Evolutionary conservation across 1,140 invertebrate genomes (phyloP).

Genomic region (Meloidogyne exigua): DNA sequence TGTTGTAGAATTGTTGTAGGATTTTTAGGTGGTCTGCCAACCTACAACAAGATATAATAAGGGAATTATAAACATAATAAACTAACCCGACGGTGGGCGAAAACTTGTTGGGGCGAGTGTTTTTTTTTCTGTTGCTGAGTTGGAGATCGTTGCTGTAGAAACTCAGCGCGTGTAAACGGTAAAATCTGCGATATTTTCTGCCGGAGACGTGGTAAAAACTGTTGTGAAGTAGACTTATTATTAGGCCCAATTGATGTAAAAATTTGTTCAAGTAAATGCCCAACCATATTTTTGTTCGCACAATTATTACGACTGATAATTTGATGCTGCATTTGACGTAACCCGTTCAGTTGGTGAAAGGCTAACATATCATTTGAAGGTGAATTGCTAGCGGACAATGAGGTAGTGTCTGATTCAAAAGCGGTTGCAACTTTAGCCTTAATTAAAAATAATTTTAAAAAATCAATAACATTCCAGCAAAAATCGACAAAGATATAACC

Average conservation of each 20-base stretch:
- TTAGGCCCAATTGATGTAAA: not conserved
- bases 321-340: not conserved
- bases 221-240: not conserved
- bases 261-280: not conserved
- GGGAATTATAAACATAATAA: not conserved
- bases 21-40: slow-evolving; percentile 21
- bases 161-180: not conserved
- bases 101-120: not conserved
- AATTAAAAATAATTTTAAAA: not conserved
- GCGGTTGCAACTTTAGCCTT: not conserved
- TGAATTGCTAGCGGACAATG: not conserved
- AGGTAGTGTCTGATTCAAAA: not conserved
- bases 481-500: no score
- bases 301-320: not conserved
- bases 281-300: not conserved
- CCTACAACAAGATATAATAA: not conserved
- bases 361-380: not conserved
- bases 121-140: not conserved
- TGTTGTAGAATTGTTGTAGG: not conserved
- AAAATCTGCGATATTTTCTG: not conserved
- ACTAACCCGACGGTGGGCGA: not conserved
- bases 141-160: not conserved
- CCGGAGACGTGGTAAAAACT: not conserved
- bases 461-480: not conserved
- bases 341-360: not conserved